A percentile compares a stretch with the other conserved stretches of the same genome.
These are phyloP conservation scores for Magallana angulata DNA, from an alignment of 1,140 invertebrate genomes.

Conservation along the genomic window DNA sequence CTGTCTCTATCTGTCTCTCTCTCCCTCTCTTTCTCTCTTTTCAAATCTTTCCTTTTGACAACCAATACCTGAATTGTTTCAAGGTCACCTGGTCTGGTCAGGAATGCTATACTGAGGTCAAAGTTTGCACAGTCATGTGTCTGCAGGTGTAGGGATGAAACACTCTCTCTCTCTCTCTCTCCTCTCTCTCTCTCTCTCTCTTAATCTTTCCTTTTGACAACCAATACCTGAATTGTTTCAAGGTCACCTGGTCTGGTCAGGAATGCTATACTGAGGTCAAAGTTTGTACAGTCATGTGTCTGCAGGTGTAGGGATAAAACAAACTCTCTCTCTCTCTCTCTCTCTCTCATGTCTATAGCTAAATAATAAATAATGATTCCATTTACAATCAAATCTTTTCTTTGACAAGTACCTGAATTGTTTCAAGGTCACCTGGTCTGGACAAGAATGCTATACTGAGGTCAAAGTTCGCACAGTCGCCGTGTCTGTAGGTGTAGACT, in stretches of 20 bases:
- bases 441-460: constrained; percentile 63
- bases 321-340: too few species aligned
- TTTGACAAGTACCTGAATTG: constrained; percentile 55
- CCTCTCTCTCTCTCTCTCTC: too few species aligned
- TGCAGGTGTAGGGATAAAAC: constrained; percentile 24
- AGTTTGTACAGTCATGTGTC: constrained; percentile 60
- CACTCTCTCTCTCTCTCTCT: neutral
- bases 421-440: constrained; percentile 59
- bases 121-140: constrained; percentile 61
- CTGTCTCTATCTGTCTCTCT: too few species aligned
- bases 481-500: constrained; percentile 48
- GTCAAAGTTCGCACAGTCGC: constrained; percentile 63
- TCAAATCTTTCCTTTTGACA: neutral
- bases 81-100: constrained; percentile 60
- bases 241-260: constrained; percentile 60
- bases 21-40: too few species aligned
- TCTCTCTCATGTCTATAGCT: too few species aligned
- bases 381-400: neutral
- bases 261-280: constrained; percentile 64
- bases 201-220: neutral
- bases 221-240: constrained; percentile 55
- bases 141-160: constrained; percentile 29
- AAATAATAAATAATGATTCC: too few species aligned
- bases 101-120: constrained; percentile 62
- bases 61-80: constrained; percentile 55